Evolutionary conservation across 2,888 invertebrate species (phyloP), one percentile per base, ranked within the genome.

Genomic region (Apoda limacodes): DNA sequence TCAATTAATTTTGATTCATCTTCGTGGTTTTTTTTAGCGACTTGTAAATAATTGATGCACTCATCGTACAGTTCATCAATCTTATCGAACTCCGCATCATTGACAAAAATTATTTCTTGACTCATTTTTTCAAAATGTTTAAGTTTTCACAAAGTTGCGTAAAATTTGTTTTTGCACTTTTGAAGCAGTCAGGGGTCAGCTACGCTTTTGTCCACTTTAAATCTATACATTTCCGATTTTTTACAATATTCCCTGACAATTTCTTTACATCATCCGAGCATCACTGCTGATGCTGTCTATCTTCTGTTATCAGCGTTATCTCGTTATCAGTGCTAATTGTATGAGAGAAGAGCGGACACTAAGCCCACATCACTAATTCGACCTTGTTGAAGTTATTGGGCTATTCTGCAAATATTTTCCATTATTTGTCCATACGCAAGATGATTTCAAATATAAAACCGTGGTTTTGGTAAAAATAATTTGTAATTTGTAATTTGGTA

Each of bases 51-150:
- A 22, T 46, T 55, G 0, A 80, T 37, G 45, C 78, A 78, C 47
- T 80, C 78, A 9, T 74, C 67, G 39, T 80, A 80, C 0, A 80
- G 35, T 45, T 64, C 42, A 31, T 69, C 59, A n/a, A 80, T 53
- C 60, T 68, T 42, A 15, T 60, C 48, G 25, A 53, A 72, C 32
- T 75, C 75, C 4, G 32, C 23, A 22, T 60, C 51, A 21, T 51
- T 48, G 9, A 37, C 34, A 7, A 48, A n/a, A 2, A 49, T 32
- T 15, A 39, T 28, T 6, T 45, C 39, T 23, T 48, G 32, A 35
- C 53, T 57, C 56, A 60, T 57, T 30, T 39, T 43, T 21, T 31
- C n/a, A 21, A 29, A 32, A 9, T 26, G 11, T 15, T 17, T 12
- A 7, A 9, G 19, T 6, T 2, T 5, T 9, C 5, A 9, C 5